Evolutionary conservation across 2,113 vertebrate species (phyloP), one percentile per base, ranked within the genome.

Genomic region (Xiphorhynchus elegans): DNA sequence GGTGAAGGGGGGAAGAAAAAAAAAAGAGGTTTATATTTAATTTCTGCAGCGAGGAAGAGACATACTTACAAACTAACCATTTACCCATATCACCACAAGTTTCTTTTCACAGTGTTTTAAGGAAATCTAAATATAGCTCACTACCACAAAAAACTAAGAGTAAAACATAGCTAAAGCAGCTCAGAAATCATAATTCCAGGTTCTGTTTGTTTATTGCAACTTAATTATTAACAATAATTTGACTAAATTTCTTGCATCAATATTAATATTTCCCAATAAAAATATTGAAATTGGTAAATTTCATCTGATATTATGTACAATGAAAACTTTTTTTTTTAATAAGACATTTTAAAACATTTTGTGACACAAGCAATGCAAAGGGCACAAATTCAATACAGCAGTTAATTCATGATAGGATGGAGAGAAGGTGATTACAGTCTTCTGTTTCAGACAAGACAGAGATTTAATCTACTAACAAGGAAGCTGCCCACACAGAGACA

Each of bases 91-190:
- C 39, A 86, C 15, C 21, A 47, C 21, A 73, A 52, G 23, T 67
- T 95, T 94, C 33, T 94, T 76, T 94, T 42, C 28, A 46, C 70
- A 7, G 44, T 55, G 31, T 83, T 96, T 94, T 75, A 49, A 82
- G 35, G 39, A 81, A 70, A 87, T 78, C 62, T 87, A 84, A 95
- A 80, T 79, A 93, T 33, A 86, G 35, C 6, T 66, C 68, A 35
- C 50, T 69, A 68, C 5, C 10, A 19, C 59, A 72, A 44, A 26
- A 85, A 91, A 73, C 31, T 37, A 90, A 69, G n/a, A 94, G 12
- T 23, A 88, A 64, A 50, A 50, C 17, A 75, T 67, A 90, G 46
- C 46, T 47, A 82, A 55, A 91, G 44, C 53, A 89, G 55, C 17
- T 93, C 66, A 76, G 26, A 90, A 88, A 78, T 63, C 44, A 40